These are phyloP conservation scores for Scaptomyza graminum DNA, from an alignment of 1,140 invertebrate species.

Conservation along the genomic window DNA sequence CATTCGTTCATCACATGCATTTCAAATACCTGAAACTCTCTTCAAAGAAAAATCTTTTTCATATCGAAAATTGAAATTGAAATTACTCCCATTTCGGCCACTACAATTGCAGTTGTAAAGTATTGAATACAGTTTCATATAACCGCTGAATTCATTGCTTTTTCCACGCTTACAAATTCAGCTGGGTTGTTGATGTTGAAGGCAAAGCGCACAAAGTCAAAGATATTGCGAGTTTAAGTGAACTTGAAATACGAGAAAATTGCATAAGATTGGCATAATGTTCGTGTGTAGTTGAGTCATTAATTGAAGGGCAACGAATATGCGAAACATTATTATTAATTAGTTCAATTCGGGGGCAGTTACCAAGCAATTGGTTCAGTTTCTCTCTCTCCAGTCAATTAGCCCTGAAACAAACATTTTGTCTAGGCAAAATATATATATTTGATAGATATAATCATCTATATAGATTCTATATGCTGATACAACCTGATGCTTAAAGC, in stretches of 20 bases:
- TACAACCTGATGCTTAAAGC: slow-evolving; percentile 35
- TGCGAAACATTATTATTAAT: slow-evolving; percentile 66
- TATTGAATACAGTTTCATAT: no score
- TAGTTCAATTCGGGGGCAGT: slow-evolving; percentile 70
- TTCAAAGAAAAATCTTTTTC: no score
- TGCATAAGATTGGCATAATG: slow-evolving; percentile 34
- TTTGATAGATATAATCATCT: neutral
- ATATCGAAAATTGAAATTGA: no score
- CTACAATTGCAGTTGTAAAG: no score
- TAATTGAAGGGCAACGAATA: slow-evolving; percentile 35
- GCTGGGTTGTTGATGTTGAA: slow-evolving; percentile 13
- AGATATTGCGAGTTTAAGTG: slow-evolving; percentile 6
- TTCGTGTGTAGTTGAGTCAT: slow-evolving; percentile 22
- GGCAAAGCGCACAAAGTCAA: slow-evolving; percentile 2
- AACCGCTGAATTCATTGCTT: neutral
- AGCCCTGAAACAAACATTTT: slow-evolving; percentile 24
- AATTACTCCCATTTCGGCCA: no score
- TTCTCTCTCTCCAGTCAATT: slow-evolving; percentile 43
- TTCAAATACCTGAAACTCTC: no score
- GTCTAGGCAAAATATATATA: slow-evolving; percentile 23
- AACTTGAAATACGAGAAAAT: slow-evolving; percentile 45
- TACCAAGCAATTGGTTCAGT: slow-evolving; percentile 56
- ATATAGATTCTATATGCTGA: slow-evolving; percentile 15
- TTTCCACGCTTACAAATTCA: slow-evolving; percentile 2
- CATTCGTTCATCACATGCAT: no score